Conservation (phyloP, 1,140 invertebrate genomes). For the Piezodorus guildinii region DNA sequence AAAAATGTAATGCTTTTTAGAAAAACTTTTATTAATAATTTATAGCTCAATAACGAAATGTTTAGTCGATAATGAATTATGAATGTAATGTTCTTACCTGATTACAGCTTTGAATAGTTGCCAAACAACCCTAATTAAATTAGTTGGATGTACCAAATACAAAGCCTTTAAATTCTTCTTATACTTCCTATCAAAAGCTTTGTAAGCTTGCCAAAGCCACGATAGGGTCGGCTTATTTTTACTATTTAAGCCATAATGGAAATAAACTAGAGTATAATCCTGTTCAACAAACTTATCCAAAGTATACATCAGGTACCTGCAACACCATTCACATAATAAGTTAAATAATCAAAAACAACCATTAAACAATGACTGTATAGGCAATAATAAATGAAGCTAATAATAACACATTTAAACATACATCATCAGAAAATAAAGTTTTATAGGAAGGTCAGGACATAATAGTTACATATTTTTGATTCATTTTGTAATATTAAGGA, state of each 20-base stretch:
- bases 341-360: no score
- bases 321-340: constrained; percentile 29
- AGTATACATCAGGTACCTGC: constrained; percentile 86
- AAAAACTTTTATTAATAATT: no score
- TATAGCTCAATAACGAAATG: no score
- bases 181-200: constrained; percentile 95
- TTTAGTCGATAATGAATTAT: background rate
- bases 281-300: constrained; percentile 97
- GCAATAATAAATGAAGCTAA: no score
- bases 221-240: constrained; percentile 92
- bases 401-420: background rate
- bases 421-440: no score
- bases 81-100: constrained; percentile 41
- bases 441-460: no score
- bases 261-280: constrained; percentile 98
- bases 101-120: constrained; percentile 91
- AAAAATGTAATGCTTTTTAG: background rate
- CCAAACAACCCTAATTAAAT: constrained; percentile 92
- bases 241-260: constrained; percentile 92
- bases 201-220: constrained; percentile 97
- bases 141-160: constrained; percentile 96
- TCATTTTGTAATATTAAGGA: background rate
- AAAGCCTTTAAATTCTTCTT: constrained; percentile 98
- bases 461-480: background rate
- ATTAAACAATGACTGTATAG: no score